Evolutionary conservation across 2,113 vertebrate species (phyloP).

Genomic region (Actinemys pallida): DNA sequence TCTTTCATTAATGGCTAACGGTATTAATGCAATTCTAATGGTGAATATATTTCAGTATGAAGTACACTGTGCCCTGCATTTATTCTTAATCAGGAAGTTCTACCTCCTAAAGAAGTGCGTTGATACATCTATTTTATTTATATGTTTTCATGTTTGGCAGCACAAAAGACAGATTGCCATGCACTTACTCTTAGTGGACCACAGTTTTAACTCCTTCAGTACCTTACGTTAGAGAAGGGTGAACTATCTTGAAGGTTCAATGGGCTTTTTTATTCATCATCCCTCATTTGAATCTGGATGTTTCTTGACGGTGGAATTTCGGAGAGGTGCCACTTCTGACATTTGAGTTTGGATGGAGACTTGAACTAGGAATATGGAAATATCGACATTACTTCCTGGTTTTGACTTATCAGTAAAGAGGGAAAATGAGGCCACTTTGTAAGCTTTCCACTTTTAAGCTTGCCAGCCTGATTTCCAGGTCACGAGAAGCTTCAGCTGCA

Average conservation of each 20-base stretch:
- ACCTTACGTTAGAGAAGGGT: neutral
- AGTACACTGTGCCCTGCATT: slow-evolving; percentile 33
- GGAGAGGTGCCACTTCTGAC: neutral
- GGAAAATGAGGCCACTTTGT: neutral
- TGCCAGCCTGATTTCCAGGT: neutral
- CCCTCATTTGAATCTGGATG: neutral
- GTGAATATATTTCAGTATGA: slow-evolving; percentile 11
- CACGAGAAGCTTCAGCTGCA: fast-evolving
- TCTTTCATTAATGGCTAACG: slow-evolving; percentile 37
- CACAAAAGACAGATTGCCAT: neutral
- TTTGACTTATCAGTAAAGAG: neutral
- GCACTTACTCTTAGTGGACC: neutral
- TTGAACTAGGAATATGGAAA: slow-evolving; percentile 29
- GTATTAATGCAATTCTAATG: neutral
- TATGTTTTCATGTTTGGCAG: slow-evolving; percentile 33
- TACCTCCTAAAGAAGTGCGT: slow-evolving; percentile 25
- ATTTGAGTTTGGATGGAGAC: neutral
- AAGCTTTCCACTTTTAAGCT: neutral
- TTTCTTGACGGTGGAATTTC: slow-evolving; percentile 15
- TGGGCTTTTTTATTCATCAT: neutral
- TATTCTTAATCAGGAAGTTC: slow-evolving; percentile 53
- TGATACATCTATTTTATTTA: slow-evolving; percentile 52
- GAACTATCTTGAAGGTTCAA: neutral
- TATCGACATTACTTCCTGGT: neutral
- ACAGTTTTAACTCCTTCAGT: slow-evolving; percentile 44